A percentile compares a stretch with the other conserved stretches of the same genome.
phyloP scores from a whole-genome alignment of 1,140 invertebrate genomes.

The Ceratina japonica region DNA sequence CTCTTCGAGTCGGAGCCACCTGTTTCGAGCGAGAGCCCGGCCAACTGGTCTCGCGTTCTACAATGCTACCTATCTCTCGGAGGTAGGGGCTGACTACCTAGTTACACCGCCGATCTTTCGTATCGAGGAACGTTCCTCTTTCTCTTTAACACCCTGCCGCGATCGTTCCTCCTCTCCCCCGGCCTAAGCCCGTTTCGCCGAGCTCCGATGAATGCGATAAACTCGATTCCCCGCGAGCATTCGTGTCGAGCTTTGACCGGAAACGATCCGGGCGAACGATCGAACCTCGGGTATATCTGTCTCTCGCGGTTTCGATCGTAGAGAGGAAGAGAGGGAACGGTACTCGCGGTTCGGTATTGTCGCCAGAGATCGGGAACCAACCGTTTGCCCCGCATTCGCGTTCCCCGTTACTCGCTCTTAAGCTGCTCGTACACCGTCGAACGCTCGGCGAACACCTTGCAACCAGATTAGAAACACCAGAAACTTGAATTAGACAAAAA shows the following conservation, averaged over 20 bases:
- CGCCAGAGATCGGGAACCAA: not conserved
- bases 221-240: conserved; percentile 14
- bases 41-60: conserved; percentile 59
- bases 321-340: not conserved
- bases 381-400: not conserved
- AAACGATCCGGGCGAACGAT: conserved; percentile 1
- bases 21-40: conserved; percentile 61
- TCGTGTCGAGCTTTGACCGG: conserved; percentile 5
- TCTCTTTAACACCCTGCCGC: not conserved
- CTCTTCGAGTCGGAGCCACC: conserved; percentile 67
- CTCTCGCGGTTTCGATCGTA: not conserved
- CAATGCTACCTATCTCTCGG: not conserved
- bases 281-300: not conserved
- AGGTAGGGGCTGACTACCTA: conserved; percentile 51
- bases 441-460: too few relatives aligned
- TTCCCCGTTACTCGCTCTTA: not conserved
- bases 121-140: conserved; percentile 36
- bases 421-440: not conserved
- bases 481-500: too few relatives aligned
- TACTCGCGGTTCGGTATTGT: not conserved
- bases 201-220: not conserved
- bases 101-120: conserved; percentile 44
- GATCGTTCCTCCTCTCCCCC: not conserved
- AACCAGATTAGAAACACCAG: too few relatives aligned
- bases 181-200: not conserved